Conservation (phyloP, 2,888 invertebrate genomes). For the Clivina fossor region DNA sequence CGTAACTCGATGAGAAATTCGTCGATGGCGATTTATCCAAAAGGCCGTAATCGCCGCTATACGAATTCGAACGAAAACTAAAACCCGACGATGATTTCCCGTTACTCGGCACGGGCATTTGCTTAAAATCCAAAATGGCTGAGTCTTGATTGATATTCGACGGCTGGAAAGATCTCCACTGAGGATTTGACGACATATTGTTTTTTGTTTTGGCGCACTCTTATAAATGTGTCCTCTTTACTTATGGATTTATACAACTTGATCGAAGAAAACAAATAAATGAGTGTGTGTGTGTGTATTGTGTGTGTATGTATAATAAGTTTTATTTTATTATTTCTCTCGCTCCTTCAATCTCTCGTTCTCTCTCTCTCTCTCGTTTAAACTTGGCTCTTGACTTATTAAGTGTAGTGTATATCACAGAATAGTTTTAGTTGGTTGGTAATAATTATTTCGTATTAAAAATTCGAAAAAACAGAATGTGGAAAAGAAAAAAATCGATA, state of each 20-base stretch:
- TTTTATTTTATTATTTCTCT: not conserved
- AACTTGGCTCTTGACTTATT: constrained; percentile 47
- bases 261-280: not conserved
- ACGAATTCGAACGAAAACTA: constrained; percentile 52
- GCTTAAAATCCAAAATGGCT: constrained; percentile 80
- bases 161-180: constrained; percentile 91
- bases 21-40: constrained; percentile 48
- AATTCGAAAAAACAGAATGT: too few relatives aligned
- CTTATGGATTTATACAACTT: too few relatives aligned
- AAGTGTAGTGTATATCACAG: constrained; percentile 63
- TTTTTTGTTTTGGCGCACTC: too few relatives aligned
- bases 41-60: constrained; percentile 52
- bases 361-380: constrained; percentile 39
- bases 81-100: constrained; percentile 53
- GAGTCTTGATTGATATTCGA: constrained; percentile 75
- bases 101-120: constrained; percentile 64
- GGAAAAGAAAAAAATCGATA: too few relatives aligned
- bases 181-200: constrained; percentile 84
- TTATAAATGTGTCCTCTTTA: constrained; percentile 36
- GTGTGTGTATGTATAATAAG: not conserved
- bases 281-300: not conserved
- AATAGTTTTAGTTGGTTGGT: constrained; percentile 57
- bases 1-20: constrained; percentile 38
- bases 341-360: constrained; percentile 36
- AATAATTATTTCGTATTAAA: too few relatives aligned